Conservation (phyloP, 2,888 invertebrate species). For the Caenorhabditis afra region DNA sequence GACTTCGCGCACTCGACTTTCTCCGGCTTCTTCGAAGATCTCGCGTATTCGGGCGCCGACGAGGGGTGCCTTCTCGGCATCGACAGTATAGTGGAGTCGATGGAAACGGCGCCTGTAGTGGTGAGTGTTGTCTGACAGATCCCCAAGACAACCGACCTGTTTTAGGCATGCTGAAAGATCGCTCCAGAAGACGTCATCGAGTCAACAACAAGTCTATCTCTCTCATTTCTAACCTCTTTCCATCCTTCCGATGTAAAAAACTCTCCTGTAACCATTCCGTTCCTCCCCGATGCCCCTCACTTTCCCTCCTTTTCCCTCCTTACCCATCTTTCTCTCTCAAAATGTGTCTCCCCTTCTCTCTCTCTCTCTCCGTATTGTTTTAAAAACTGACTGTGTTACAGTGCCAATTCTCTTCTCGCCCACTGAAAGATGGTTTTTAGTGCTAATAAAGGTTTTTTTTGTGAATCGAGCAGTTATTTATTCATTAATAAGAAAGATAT, state of each 20-base stretch:
- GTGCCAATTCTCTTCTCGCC: constrained; percentile 26
- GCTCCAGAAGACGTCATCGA: too few relatives aligned
- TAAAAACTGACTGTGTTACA: constrained; percentile 42
- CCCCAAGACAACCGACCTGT: too few relatives aligned
- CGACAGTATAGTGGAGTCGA: constrained; percentile 68
- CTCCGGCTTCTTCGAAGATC: constrained; percentile 73
- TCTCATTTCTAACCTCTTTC: background rate
- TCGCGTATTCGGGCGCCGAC: constrained; percentile 71
- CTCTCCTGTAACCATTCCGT: constrained; percentile 3
- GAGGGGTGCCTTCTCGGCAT: constrained; percentile 78
- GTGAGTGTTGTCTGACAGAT: too few relatives aligned
- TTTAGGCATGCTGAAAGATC: too few relatives aligned
- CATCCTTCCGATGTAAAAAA: constrained; percentile 39
- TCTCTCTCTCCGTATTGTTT: constrained; percentile 25
- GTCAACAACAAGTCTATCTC: background rate
- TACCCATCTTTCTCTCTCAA: constrained; percentile 40
- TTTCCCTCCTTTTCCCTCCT: constrained; percentile 18
- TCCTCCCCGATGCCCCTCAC: constrained; percentile 13
- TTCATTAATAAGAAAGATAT: too few relatives aligned
- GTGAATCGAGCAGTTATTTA: too few relatives aligned
- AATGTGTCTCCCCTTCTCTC: constrained; percentile 48
- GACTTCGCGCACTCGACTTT: constrained; percentile 90
- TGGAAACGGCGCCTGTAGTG: constrained; percentile 47
- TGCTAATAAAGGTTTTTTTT: constrained; percentile 29
- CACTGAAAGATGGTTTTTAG: constrained; percentile 18